These are phyloP conservation scores for Agonopterix subpropinquella DNA, from an alignment of 2,888 invertebrate species.

Conservation along the genomic window DNA sequence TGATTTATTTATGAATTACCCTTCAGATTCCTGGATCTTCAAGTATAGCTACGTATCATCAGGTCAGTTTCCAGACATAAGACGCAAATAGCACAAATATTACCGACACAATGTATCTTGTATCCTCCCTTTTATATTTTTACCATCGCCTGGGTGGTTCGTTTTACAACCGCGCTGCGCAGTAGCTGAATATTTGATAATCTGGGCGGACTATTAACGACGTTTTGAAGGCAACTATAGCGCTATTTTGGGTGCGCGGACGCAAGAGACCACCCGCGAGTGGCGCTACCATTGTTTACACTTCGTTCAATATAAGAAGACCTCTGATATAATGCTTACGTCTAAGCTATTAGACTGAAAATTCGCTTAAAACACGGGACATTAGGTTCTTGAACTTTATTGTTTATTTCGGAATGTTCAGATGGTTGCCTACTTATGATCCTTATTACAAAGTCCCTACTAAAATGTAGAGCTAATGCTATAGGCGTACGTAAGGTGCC, in stretches of 20 bases:
- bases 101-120: slow-evolving; percentile 27
- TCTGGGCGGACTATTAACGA: slow-evolving; percentile 56
- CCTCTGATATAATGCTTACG: too few relatives aligned
- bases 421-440: too few relatives aligned
- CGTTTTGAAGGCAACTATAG: slow-evolving; percentile 61
- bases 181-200: slow-evolving; percentile 70
- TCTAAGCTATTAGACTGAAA: too few relatives aligned
- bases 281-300: slow-evolving; percentile 28
- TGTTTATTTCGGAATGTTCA: slow-evolving; percentile 34
- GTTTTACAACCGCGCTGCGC: slow-evolving; percentile 50
- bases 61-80: neutral
- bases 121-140: slow-evolving; percentile 10
- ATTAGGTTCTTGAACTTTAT: slow-evolving; percentile 16
- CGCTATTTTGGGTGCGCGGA: slow-evolving; percentile 57
- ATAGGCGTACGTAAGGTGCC: too few relatives aligned
- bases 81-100: slow-evolving; percentile 28
- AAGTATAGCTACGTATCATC: too few relatives aligned
- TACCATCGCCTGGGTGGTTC: slow-evolving; percentile 48
- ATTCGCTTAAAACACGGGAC: too few relatives aligned
- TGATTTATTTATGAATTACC: too few relatives aligned
- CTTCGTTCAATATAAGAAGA: too few relatives aligned
- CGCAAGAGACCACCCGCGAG: slow-evolving; percentile 59
- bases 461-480: too few relatives aligned
- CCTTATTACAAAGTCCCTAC: too few relatives aligned
- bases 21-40: too few relatives aligned